Base-by-base conservation (phyloP, 1,140 invertebrate species). In the Mylabris phalerata region DNA sequence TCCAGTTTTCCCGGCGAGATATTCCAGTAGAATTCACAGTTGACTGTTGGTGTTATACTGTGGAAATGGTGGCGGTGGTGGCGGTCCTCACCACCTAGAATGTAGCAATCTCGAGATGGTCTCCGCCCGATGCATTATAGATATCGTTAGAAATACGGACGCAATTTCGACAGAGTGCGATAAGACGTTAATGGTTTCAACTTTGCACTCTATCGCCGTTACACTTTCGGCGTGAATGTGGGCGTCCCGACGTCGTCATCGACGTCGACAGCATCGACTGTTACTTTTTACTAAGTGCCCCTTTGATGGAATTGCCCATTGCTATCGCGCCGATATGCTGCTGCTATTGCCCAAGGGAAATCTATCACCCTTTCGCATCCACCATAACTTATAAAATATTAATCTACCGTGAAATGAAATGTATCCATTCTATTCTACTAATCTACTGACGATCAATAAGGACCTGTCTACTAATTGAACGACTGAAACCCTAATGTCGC, bases 321-420 rank as follows among this genome's bases (percentile, higher is more conserved):
- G 64, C 43, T 51, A 61, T 60, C 58, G 59, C 59, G 52, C 55
- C 61, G 56, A 59, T 62, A 62, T 65, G 63, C 52, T 55, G 25
- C 49, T 50, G 59, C 52, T 55, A 39, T 51, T 48, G 59, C 70
- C 62, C 67, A 52, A 52, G 72, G 72, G 72, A 74, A 73, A 74
- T 73, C 70, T 70, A 70, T 72, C 71, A 74, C 72, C 72, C 72
- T 74, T 74, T 74, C 71, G 66, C 65, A 68, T 71, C 69, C 69
- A 67, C 72, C 72, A 74, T 74, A 72, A 74, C 67, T 72, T 74
- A 74, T 74, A 67, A 69, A 71, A 73, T 73, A 71, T 74, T 74
- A 74, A 74, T 74, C 72, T 74, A 74, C 67, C 72, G 69, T 74
- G 71, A 74, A 74, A 74, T 74, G 72, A 74, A 74, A 73, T 71